Evolutionary conservation across 2,797 vertebrate genomes (phyloP).

Genomic region (Nannoperca australis): DNA sequence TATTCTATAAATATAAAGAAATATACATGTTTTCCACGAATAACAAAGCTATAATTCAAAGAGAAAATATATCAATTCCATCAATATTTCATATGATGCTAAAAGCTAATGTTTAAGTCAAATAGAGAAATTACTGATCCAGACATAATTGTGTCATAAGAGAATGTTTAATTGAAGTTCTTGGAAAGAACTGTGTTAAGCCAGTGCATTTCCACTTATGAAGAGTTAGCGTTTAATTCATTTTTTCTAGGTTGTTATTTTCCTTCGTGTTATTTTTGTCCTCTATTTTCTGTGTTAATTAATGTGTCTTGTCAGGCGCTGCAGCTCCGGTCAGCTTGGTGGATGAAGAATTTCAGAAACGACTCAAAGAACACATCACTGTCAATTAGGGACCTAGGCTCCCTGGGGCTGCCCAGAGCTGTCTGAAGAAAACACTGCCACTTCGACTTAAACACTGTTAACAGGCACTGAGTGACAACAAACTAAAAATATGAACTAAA

Average conservation of each 20-base stretch:
- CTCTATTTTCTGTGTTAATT: constrained; percentile 75
- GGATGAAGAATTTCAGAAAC: constrained; percentile 77
- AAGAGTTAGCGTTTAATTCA: constrained; percentile 49
- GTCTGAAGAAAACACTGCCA: constrained; percentile 82
- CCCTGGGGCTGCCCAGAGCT: constrained; percentile 78
- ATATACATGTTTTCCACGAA: constrained; percentile 1
- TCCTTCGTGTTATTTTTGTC: constrained; percentile 61
- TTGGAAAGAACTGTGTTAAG: constrained; percentile 54
- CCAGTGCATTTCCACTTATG: constrained; percentile 46
- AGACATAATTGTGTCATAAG: constrained; percentile 60
- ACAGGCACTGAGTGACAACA: constrained; percentile 76
- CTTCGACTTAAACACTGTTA: constrained; percentile 80
- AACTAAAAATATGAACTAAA: constrained; percentile 69
- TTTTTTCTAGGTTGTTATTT: constrained; percentile 46
- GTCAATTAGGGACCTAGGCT: constrained; percentile 82
- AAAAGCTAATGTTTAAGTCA: constrained; percentile 29
- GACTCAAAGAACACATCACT: constrained; percentile 86
- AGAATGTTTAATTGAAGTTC: constrained; percentile 64
- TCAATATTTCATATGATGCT: constrained; percentile 3
- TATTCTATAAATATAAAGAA: not conserved
- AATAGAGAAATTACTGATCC: constrained; percentile 25
- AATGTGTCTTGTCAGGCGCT: constrained; percentile 82
- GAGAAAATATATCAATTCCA: constrained; percentile 16
- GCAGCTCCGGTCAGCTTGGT: constrained; percentile 74
- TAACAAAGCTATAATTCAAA: constrained; percentile 10